Evolutionary conservation across 2,888 invertebrate genomes (phyloP), one percentile per base, ranked within the genome.

Genomic region (Liopterus haemorrhoidalis): DNA sequence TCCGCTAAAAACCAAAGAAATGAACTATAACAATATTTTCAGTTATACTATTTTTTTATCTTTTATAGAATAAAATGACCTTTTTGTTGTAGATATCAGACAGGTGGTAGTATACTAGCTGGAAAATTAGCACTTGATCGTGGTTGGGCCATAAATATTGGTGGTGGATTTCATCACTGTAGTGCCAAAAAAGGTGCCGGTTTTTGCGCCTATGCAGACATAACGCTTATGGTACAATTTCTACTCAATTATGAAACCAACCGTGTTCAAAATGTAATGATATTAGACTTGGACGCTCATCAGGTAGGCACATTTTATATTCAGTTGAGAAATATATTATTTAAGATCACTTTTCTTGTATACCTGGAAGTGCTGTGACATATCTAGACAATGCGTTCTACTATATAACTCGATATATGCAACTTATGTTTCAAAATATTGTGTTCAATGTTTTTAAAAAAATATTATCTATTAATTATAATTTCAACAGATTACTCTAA

Each of bases 141-240:
- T 25, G 89, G 89, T 2, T 92, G 90, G 89, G 81, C 90, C 0
- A 86, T 93, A 49, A 93, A 93, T 64, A 74, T 93, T 16, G 93
- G 92, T 0, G 93, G 89, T 8, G 92, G 92, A 0, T 93, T 93
- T 67, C 92, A 93, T 67, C 92, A 93, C 64, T 91, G 91, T 64
- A 82, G 83, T 50, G 73, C 77, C 0, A 70, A 75, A 42, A 70
- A 70, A 44, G 92, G 91, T 2, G 89, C 85, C 0, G 92, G 93
- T 0, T 93, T 93, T 70, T 93, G 92, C 67, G 81, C 85, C 0
- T 93, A 92, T 62, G 92, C 92, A 0, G 91, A 91, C 61, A 90
- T 93, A 36, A 85, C 89, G 0, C 69, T 93, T 53, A 70, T 88
- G 6, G 75, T 92, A 31, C 71, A 75, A 45, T 81, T 81, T 60